A percentile compares a stretch with the other conserved stretches of the same genome.
Evolutionary conservation across 2,888 invertebrate genomes (phyloP).

Genomic region (Toxonevra muliebris): DNA sequence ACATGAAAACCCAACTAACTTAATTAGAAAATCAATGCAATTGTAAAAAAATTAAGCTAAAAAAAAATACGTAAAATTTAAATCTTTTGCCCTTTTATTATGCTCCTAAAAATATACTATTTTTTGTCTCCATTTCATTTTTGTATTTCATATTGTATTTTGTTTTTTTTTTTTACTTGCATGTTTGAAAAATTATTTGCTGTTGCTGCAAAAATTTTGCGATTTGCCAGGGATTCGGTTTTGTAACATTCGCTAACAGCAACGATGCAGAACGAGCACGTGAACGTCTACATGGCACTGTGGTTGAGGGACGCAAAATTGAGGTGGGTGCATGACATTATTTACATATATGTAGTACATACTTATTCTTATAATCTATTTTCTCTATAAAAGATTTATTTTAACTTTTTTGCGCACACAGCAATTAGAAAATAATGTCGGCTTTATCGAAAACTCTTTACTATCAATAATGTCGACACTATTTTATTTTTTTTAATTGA

Average conservation of each 20-base stretch:
- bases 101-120: background rate
- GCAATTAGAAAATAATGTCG: slow-evolving; percentile 15
- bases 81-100: slow-evolving; percentile 3
- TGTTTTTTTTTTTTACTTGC: slow-evolving; percentile 8
- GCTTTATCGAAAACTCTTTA: slow-evolving; percentile 7
- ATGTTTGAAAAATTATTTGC: background rate
- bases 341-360: slow-evolving; percentile 43
- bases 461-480: slow-evolving; percentile 13
- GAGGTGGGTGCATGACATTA: slow-evolving; percentile 95
- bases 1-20: too few relatives aligned
- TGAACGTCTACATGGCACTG: slow-evolving; percentile 99
- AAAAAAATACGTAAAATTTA: too few relatives aligned
- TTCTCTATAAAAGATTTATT: background rate
- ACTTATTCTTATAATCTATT: slow-evolving; percentile 11
- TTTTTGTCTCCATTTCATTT: background rate
- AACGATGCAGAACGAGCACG: slow-evolving; percentile 99
- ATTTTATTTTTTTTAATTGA: slow-evolving; percentile 4
- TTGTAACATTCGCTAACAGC: slow-evolving; percentile 99
- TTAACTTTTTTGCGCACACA: slow-evolving; percentile 18
- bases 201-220: background rate
- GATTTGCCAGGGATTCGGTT: slow-evolving; percentile 96
- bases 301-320: slow-evolving; percentile 99
- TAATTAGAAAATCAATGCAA: too few relatives aligned
- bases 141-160: background rate
- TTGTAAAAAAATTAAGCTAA: too few relatives aligned